Evolutionary conservation across 2,113 vertebrate species (phyloP), one percentile per base, ranked within the genome.

Genomic region (Xenus cinereus): DNA sequence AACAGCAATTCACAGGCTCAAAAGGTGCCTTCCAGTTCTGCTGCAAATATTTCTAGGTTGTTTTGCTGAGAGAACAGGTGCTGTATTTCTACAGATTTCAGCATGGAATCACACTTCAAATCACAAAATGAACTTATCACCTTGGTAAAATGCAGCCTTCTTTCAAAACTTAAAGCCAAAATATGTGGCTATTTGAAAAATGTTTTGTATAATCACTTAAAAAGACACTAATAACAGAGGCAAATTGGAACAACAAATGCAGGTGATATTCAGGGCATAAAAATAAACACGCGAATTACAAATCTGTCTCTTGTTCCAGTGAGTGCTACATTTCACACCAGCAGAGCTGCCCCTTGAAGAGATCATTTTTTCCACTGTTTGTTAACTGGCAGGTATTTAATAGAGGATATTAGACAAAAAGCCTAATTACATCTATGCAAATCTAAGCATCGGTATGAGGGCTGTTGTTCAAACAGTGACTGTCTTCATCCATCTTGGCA

Each of bases 391-490:
- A 71, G 19, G 16, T 62, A 66, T 46, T 88, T 84, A 67, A 67
- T 7, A 85, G 23, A 78, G 10, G 8, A 43, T 30, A 81, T 13
- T 43, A 46, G 32, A 51, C 32, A 76, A 81, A 83, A 68, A 51
- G 45, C 17, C 45, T 54, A 64, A 88, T 53, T 35, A 35, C 11
- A 39, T 30, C 28, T 54, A 30, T 26, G 24, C 37, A 87, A 87
- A 79, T 12, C 16, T 10, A 56, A 74, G 30, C 23, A 56, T 46
- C 14, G 46, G 26, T 24, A 48, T 0, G 13, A 84, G 33, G 23
- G 56, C 4, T 1, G 0, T 2, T 82, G 22, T 14, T 79, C 2
- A 0, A 71, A 56, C 3, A 57, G 46, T 41, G 82, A 46, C 24
- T 32, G n/a, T 14, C 24, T 85, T 39, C 32, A 85, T 43, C 16